Evolutionary conservation across 2,113 vertebrate genomes (phyloP), one percentile per base, ranked within the genome.

Genomic region (Limanda limanda): DNA sequence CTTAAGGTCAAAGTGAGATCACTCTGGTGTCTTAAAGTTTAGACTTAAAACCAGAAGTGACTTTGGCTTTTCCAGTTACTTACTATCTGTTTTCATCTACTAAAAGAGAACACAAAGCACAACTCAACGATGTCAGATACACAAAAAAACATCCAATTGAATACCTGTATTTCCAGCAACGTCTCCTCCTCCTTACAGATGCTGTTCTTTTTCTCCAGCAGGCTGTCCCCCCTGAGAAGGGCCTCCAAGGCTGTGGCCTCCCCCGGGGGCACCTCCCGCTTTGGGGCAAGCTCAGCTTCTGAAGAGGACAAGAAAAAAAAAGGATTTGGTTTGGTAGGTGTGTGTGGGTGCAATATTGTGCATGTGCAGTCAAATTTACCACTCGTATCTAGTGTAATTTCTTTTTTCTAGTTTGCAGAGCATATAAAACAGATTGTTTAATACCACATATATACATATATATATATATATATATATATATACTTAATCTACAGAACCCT

Each of bases 231-330:
- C 78, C 93, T 92, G 35, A 95, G 87, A 17, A 99, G 93, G 66
- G 97, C 96, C 92, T 99, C 97, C 91, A 99, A 86, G 12, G 98
- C 97, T 58, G 97, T 98, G 81, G 96, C 96, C 89, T 98, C 97
- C 18, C 95, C 95, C 2, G 96, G 76, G 18, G 92, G 86, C 8
- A 76, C 91, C 74, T 95, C 94, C 12, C 84, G 92, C 66, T 95
- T 95, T 7, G 92, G 83, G 56, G 92, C 93, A 75, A 94, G 67
- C 73, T 95, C 94, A 0, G 94, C 93, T 82, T 95, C 94, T 95
- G 60, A 59, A 18, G 40, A 69, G 61, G 40, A 58, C 20, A 1
- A 66, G 52, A 21, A 24, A 24, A 68, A 13, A 51, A 24, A 54
- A 68, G 11, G 2, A 45, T 54, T 61, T 47, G 47, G 59, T 9